Conservation (phyloP, 23 tunicate species). For the Trididemnum nubilum region DNA sequence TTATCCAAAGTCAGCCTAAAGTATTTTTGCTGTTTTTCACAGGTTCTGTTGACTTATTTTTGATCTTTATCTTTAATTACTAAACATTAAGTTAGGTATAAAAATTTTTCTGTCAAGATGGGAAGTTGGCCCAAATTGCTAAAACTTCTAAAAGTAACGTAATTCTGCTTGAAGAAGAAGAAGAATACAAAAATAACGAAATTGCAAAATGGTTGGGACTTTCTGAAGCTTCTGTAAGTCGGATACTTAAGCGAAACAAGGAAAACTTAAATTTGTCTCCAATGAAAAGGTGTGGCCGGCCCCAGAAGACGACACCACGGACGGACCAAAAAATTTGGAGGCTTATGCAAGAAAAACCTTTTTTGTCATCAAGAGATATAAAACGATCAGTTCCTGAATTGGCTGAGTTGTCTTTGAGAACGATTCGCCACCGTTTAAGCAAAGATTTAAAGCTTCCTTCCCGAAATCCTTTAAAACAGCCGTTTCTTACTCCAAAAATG, state of each 20-base stretch:
- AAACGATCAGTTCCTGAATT: too few species aligned
- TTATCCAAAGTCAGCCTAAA: background rate
- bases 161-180: background rate
- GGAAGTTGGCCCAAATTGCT: too few species aligned
- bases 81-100: background rate
- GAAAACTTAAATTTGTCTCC: slow-evolving; percentile 10
- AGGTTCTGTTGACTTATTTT: too few species aligned
- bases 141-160: background rate
- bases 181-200: too few species aligned
- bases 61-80: too few species aligned
- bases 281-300: slow-evolving; percentile 19
- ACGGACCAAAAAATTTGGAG: background rate
- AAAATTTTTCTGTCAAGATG: slow-evolving; percentile 8
- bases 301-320: slow-evolving; percentile 4
- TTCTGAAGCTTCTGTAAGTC: too few species aligned
- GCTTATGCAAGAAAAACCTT: too few species aligned
- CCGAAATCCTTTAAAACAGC: too few species aligned
- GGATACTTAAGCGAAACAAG: too few species aligned
- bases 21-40: slow-evolving; percentile 8
- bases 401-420: background rate
- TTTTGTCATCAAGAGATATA: background rate
- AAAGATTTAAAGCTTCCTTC: too few species aligned
- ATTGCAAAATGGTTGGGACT: background rate
- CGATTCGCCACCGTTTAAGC: too few species aligned
- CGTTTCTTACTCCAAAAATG: too few species aligned